Percentiles rank a stretch among this genome's conserved stretches.
Evolutionary conservation across 1,140 invertebrate genomes (phyloP).

Genomic region (Pentalonia nigronervosa): DNA sequence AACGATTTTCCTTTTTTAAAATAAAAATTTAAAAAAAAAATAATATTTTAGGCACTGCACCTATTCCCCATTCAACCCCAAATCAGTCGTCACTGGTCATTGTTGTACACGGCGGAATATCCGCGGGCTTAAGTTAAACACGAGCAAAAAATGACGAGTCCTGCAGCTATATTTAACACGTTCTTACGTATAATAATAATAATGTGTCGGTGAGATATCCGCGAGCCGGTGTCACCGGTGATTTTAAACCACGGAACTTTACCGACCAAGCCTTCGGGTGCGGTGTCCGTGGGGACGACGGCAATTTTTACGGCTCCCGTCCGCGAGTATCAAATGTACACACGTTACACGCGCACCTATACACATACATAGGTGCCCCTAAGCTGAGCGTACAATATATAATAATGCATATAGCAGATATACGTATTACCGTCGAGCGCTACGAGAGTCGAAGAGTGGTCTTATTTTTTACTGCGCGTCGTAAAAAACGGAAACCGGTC

Average conservation of each 20-base stretch:
- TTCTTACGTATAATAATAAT: background rate
- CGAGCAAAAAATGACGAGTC: too few relatives aligned
- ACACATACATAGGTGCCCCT: background rate
- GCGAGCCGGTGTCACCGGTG: background rate
- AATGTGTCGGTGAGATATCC: background rate
- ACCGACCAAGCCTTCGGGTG: background rate
- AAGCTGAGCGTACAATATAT: background rate
- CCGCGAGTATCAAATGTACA: background rate
- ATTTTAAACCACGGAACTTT: background rate
- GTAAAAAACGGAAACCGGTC: slow-evolving; percentile 25
- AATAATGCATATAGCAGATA: background rate
- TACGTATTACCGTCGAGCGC: background rate
- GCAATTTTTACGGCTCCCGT: background rate
- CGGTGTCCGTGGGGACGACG: background rate
- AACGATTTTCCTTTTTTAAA: background rate
- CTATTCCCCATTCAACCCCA: background rate
- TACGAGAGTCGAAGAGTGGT: background rate
- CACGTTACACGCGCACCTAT: background rate
- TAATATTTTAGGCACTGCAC: too few relatives aligned
- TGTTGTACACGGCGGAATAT: too few relatives aligned
- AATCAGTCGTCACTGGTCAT: background rate
- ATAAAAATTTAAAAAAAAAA: background rate
- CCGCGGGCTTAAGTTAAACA: too few relatives aligned
- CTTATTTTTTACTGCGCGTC: slow-evolving; percentile 14
- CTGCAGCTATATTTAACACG: background rate